phyloP scores from a whole-genome alignment of 2,888 invertebrate species.

The Zootermopsis nevadensis region DNA sequence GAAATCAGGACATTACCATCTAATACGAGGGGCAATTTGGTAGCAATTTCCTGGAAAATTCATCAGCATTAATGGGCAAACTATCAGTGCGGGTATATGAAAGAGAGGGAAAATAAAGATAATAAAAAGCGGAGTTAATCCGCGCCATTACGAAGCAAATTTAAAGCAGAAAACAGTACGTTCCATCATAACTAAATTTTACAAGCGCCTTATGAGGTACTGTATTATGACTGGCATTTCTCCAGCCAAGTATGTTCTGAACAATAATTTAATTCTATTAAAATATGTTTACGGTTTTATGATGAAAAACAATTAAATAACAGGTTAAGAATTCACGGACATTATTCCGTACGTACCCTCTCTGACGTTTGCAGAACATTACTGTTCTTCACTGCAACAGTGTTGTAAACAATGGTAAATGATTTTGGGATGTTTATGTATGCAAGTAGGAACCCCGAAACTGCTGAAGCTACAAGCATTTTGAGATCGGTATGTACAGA shows the following conservation, averaged over 20 bases:
- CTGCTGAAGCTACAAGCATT: too few species aligned
- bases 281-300: too few species aligned
- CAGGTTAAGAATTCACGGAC: too few species aligned
- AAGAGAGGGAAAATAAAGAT: conserved; percentile 9
- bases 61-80: conserved; percentile 46
- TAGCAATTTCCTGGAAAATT: conserved; percentile 46
- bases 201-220: neutral
- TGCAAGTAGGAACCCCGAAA: too few species aligned
- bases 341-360: too few species aligned
- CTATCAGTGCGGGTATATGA: conserved; percentile 36
- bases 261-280: too few species aligned
- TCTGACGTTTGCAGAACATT: too few species aligned
- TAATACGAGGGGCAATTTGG: conserved; percentile 39
- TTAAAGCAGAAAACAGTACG: neutral
- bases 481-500: too few species aligned
- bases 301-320: too few species aligned
- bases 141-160: conserved; percentile 21
- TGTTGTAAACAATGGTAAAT: too few species aligned
- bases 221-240: neutral
- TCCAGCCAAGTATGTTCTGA: neutral
- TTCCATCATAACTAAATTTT: neutral
- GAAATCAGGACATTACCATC: conserved; percentile 25
- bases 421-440: too few species aligned
- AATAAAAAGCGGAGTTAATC: conserved; percentile 24
- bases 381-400: too few species aligned